These are phyloP conservation scores for Chondrosia reniformis DNA, from an alignment of 37 sponge, comb jelly and placozoan species.

Conservation along the genomic window DNA sequence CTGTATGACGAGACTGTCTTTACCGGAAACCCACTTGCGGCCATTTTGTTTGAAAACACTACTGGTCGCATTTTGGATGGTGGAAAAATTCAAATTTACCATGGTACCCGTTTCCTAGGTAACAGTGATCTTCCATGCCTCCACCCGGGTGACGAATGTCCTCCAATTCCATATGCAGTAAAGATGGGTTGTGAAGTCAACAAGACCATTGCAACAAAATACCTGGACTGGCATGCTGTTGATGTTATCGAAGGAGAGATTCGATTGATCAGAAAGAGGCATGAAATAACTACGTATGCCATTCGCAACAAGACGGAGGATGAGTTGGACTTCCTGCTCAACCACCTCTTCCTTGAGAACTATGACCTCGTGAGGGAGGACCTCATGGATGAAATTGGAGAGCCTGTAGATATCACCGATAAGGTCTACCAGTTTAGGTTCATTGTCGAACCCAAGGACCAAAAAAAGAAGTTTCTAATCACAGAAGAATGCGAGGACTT, in stretches of 20 bases:
- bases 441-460: slow-evolving; percentile 46
- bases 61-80: slow-evolving; percentile 87
- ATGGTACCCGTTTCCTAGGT: slow-evolving; percentile 55
- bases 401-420: slow-evolving; percentile 94
- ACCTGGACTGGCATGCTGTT: slow-evolving; percentile 11
- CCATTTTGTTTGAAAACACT: slow-evolving; percentile 85
- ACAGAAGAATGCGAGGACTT: slow-evolving; percentile 49
- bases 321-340: slow-evolving; percentile 80
- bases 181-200: slow-evolving; percentile 79
- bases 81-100: slow-evolving; percentile 66
- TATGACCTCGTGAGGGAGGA: slow-evolving; percentile 69
- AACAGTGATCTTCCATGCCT: slow-evolving; percentile 64
- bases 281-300: slow-evolving; percentile 52
- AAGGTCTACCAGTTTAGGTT: slow-evolving; percentile 87
- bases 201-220: slow-evolving; percentile 39
- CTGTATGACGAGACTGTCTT: slow-evolving; percentile 76
- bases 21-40: slow-evolving; percentile 77
- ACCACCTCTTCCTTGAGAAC: slow-evolving; percentile 84
- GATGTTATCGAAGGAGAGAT: not conserved
- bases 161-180: slow-evolving; percentile 85
- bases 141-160: slow-evolving; percentile 80
- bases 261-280: slow-evolving; percentile 10
- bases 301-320: slow-evolving; percentile 70
- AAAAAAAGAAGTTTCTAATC: slow-evolving; percentile 75
- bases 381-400: slow-evolving; percentile 64